These are phyloP conservation scores for Gambusia affinis DNA, from an alignment of 2,113 vertebrate genomes.

Conservation along the genomic window DNA sequence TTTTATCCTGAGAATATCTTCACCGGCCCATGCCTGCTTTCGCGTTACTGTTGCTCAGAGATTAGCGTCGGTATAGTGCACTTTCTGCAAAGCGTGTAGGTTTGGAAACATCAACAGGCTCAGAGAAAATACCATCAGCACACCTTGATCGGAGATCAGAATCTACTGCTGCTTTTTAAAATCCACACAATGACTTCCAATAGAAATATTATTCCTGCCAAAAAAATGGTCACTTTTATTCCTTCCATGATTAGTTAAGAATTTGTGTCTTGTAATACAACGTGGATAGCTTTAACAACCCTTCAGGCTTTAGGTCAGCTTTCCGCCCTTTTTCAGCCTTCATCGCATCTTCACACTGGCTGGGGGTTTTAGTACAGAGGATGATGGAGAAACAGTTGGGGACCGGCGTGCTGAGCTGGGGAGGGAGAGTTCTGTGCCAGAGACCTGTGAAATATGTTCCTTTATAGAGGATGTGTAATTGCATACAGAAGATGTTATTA, in stretches of 20 bases:
- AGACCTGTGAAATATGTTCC: constrained; percentile 82
- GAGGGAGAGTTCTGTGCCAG: constrained; percentile 84
- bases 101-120: constrained; percentile 17
- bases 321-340: constrained; percentile 23
- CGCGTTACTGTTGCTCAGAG: constrained; percentile 59
- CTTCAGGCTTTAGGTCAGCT: constrained; percentile 58
- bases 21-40: constrained; percentile 17
- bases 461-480: constrained; percentile 75
- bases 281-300: constrained; percentile 63
- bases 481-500: constrained; percentile 78
- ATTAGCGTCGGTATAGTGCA: constrained; percentile 33
- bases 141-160: not conserved
- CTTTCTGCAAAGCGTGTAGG: too few relatives aligned
- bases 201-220: constrained; percentile 69
- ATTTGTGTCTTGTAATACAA: constrained; percentile 47
- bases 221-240: constrained; percentile 70
- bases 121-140: not conserved
- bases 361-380: constrained; percentile 14
- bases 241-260: constrained; percentile 36
- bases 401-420: constrained; percentile 40
- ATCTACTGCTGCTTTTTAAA: constrained; percentile 4
- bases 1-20: not conserved
- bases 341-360: constrained; percentile 16
- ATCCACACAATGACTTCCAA: constrained; percentile 35
- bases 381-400: constrained; percentile 12